phyloP scores from a whole-genome alignment of 2,113 vertebrate species.

The Garra rufa region DNA sequence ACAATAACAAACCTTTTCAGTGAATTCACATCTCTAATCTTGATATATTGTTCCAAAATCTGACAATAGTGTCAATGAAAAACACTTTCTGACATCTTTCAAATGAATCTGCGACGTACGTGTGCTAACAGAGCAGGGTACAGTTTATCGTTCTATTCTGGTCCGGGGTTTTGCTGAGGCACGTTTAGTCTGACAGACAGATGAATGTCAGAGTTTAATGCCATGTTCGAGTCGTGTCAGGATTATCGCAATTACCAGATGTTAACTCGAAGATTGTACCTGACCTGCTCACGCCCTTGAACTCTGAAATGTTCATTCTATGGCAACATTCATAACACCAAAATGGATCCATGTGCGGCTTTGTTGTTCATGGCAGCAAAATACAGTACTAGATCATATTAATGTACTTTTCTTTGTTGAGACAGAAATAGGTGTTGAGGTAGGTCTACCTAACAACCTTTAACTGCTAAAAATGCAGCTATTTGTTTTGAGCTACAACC shows the following conservation, averaged over 20 bases:
- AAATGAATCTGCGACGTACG: not conserved
- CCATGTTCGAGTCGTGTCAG: not conserved
- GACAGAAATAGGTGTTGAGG: not conserved
- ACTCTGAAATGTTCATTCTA: not conserved
- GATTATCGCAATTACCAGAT: not conserved
- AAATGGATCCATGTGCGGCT: not conserved
- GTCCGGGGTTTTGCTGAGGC: not conserved
- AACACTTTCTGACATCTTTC: not conserved
- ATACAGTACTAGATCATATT: not conserved
- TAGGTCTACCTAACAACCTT: not conserved
- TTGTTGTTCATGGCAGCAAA: slow-evolving; percentile 9
- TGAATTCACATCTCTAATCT: not conserved
- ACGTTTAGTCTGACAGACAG: not conserved
- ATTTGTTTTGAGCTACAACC: not conserved
- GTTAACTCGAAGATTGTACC: not conserved
- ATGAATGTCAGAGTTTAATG: not conserved
- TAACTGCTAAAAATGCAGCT: not conserved
- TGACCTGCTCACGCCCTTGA: not conserved
- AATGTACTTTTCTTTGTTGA: not conserved
- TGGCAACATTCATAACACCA: not conserved
- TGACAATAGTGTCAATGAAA: not conserved
- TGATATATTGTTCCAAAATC: not conserved
- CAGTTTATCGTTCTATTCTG: not conserved
- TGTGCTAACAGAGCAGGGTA: not conserved
- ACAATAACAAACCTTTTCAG: not conserved